Evolutionary conservation across 2,888 invertebrate genomes (phyloP).

Genomic region (Epicampocera succincta): DNA sequence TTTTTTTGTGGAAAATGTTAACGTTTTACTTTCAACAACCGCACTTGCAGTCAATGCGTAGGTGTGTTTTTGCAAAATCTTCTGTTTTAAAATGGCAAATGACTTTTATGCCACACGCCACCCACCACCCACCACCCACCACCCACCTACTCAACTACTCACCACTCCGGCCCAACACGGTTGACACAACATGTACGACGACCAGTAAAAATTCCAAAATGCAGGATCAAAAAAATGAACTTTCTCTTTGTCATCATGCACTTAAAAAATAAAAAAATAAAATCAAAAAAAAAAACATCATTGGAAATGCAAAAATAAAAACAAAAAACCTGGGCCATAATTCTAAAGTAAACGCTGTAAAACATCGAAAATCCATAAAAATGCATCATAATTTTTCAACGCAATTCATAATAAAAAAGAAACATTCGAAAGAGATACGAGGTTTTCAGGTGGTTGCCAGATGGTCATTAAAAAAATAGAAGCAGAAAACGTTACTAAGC

Average conservation of each 20-base stretch:
- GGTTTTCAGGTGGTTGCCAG: slow-evolving; percentile 18
- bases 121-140: background rate
- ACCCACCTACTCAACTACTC: background rate
- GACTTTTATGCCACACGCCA: slow-evolving; percentile 16
- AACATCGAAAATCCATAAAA: slow-evolving; percentile 82
- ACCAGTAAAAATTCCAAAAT: slow-evolving; percentile 27
- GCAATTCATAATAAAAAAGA: slow-evolving; percentile 50
- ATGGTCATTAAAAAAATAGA: no score
- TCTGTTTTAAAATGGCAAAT: slow-evolving; percentile 54
- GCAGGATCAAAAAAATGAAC: slow-evolving; percentile 42
- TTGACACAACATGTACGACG: slow-evolving; percentile 52
- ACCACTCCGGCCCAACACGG: slow-evolving; percentile 40
- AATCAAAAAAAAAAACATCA: slow-evolving; percentile 70
- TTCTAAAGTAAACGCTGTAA: slow-evolving; percentile 74
- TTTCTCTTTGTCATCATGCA: slow-evolving; percentile 72
- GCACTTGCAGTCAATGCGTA: slow-evolving; percentile 51
- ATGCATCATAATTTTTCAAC: slow-evolving; percentile 81
- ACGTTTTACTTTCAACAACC: slow-evolving; percentile 55
- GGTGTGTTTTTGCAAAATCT: slow-evolving; percentile 42
- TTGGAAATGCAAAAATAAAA: slow-evolving; percentile 32
- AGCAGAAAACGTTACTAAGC: no score
- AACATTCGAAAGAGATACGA: background rate
- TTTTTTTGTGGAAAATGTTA: slow-evolving; percentile 70
- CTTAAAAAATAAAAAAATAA: slow-evolving; percentile 68
- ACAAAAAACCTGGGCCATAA: slow-evolving; percentile 62